phyloP scores from a whole-genome alignment of 2,888 invertebrate species.

The Troides aeacus region DNA sequence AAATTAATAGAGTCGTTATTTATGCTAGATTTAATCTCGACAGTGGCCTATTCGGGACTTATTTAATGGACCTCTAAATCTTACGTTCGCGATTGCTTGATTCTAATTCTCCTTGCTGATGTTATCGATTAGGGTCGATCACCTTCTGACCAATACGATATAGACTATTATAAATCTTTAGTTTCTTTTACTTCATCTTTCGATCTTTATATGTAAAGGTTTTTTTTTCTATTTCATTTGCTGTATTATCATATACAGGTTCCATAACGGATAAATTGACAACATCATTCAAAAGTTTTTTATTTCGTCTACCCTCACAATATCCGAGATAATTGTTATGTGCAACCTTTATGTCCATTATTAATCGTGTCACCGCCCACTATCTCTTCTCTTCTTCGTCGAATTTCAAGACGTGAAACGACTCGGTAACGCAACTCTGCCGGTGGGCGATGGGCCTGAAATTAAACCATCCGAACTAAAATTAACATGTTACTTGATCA shows the following conservation, averaged over 20 bases:
- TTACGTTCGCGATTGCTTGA: constrained; percentile 11
- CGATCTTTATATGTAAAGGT: no score
- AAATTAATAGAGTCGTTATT: constrained; percentile 33
- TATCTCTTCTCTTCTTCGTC: neutral
- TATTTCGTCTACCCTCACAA: neutral
- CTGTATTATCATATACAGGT: no score
- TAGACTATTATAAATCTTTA: neutral
- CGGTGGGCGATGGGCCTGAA: constrained; percentile 32
- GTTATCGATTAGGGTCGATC: constrained; percentile 12
- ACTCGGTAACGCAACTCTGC: constrained; percentile 18
- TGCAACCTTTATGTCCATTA: neutral
- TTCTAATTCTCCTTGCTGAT: constrained; percentile 18
- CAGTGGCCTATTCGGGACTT: constrained; percentile 32
- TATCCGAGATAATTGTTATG: neutral
- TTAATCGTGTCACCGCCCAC: constrained; percentile 17
- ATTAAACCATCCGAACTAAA: constrained; percentile 36
- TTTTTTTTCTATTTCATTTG: no score
- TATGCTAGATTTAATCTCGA: constrained; percentile 32
- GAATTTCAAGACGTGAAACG: neutral
- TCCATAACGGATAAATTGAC: neutral
- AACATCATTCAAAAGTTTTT: neutral
- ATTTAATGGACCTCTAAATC: constrained; percentile 28
- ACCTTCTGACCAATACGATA: neutral
- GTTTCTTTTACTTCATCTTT: no score
- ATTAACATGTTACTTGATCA: constrained; percentile 59